These are phyloP conservation scores for Fabriciana adippe DNA, from an alignment of 2,888 invertebrate genomes.

Conservation along the genomic window DNA sequence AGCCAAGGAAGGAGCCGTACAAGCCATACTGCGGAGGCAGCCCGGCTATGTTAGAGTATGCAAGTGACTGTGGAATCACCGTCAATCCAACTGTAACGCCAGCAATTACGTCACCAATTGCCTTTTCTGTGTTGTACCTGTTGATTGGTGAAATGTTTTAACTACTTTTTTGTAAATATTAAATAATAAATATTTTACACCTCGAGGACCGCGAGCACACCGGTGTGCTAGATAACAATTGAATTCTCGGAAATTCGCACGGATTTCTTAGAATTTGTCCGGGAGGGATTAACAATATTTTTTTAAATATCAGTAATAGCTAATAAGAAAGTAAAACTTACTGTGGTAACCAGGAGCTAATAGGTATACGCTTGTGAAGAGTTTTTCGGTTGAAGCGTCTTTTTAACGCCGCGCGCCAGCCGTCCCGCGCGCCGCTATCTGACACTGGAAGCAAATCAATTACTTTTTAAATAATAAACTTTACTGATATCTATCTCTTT, in stretches of 20 bases:
- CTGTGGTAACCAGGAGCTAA: conserved; percentile 89
- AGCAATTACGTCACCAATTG: conserved; percentile 93
- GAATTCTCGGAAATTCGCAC: too few relatives aligned
- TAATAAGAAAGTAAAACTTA: conserved; percentile 44
- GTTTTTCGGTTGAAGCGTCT: conserved; percentile 86
- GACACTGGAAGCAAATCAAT: conserved; percentile 65
- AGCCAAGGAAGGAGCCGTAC: conserved; percentile 96
- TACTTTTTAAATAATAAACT: background rate
- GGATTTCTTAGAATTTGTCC: too few relatives aligned
- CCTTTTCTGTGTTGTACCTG: conserved; percentile 85
- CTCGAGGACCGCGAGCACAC: too few relatives aligned
- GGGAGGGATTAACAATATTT: too few relatives aligned
- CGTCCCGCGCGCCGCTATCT: conserved; percentile 61
- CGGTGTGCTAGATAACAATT: too few relatives aligned
- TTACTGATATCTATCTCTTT: too few relatives aligned
- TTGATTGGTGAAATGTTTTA: background rate
- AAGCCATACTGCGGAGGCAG: conserved; percentile 93
- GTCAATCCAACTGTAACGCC: conserved; percentile 96
- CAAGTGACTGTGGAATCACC: conserved; percentile 94
- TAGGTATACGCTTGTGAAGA: conserved; percentile 88
- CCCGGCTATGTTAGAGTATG: conserved; percentile 91
- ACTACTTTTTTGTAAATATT: too few relatives aligned
- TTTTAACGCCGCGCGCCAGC: conserved; percentile 67
- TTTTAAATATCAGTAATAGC: background rate
- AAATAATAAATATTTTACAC: background rate